Percentiles rank a stretch among this genome's conserved stretches.
Evolutionary conservation across 2,888 invertebrate species (phyloP).

Genomic region (Cephus pulcher): DNA sequence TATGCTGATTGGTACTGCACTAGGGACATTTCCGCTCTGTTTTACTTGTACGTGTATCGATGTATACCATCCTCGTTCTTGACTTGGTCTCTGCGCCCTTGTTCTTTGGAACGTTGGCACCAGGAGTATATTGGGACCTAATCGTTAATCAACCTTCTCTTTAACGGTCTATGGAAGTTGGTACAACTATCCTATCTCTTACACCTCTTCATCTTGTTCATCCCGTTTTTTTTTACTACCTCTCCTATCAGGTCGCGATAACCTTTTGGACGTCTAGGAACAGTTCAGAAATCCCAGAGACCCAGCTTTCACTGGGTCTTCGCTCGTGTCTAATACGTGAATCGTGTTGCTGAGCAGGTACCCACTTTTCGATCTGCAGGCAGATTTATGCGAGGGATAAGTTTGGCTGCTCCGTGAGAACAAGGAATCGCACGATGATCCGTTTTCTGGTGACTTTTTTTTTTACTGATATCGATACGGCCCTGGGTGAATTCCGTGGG

Average conservation of each 20-base stretch:
- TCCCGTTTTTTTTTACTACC: background rate
- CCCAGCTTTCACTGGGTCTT: background rate
- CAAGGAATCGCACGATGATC: background rate
- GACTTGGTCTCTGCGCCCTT: background rate
- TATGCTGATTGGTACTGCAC: conserved; percentile 62
- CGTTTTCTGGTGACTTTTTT: background rate
- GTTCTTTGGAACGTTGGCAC: background rate
- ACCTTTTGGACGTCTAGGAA: background rate
- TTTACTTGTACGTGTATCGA: conserved; percentile 15
- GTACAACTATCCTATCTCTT: background rate
- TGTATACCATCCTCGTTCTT: background rate
- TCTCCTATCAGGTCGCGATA: background rate
- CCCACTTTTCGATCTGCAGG: background rate
- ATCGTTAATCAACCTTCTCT: background rate
- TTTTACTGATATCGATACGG: background rate
- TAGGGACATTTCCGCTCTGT: conserved; percentile 54
- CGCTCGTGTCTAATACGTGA: background rate
- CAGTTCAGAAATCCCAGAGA: background rate
- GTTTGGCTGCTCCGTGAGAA: background rate
- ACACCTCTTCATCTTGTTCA: background rate
- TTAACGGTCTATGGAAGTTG: background rate
- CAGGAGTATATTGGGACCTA: background rate
- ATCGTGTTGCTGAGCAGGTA: background rate
- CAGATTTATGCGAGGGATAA: background rate
- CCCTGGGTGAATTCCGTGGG: background rate